Base-by-base conservation (phyloP, 92 coral and sea anemone genomes). In the Anthopleura xanthogrammica region DNA sequence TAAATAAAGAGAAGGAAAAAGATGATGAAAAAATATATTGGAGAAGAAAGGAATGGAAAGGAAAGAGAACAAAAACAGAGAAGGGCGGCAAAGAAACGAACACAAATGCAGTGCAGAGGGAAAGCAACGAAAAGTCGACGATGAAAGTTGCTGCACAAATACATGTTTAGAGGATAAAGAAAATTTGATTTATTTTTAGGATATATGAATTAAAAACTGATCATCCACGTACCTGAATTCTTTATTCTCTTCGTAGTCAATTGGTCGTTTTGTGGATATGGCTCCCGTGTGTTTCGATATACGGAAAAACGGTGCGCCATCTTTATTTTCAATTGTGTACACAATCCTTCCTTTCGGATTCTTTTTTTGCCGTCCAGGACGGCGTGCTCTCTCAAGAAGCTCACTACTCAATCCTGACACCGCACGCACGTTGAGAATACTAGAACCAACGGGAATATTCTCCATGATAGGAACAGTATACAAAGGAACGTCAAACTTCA, bases 361-460 rank as follows among this genome's bases (percentile, higher is more conserved):
- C 8, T 83, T 77, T 19, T 83, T 76, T 24, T 83, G 80, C 17
- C 89, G 88, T 41, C 87, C 85, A 13, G 74, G 77, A 62, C 83
- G 86, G 19, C 76, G 39, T 22, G 54, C 66, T 12, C 75, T 75
- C 12, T 77, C 89, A 19, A 78, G 16, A 60, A 20, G 89, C 52
- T 83, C 86, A 5, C 68, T 77, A 43, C 80, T 83, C 64, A 89
- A 43, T 22, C 95, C 95, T 1, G 91, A 78, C 16, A 94, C 92
- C 7, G 98, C 98, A 7, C 98, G 92, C 60, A 94, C 98, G 1
- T 87, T 89, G 14, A 94, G 86, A 81, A 94, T 86, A 20, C 82
- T 86, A 5, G 93, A 81, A 19, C 93, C 90, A 4, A 87, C 72
- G 8, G 91, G 92, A 73, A 87, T 94, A 62, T 89, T 91, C 55